A percentile compares a stretch with the other conserved stretches of the same genome.
These are phyloP conservation scores for Gandaritis pyraliata DNA, from an alignment of 2,888 invertebrate genomes.

Conservation along the genomic window DNA sequence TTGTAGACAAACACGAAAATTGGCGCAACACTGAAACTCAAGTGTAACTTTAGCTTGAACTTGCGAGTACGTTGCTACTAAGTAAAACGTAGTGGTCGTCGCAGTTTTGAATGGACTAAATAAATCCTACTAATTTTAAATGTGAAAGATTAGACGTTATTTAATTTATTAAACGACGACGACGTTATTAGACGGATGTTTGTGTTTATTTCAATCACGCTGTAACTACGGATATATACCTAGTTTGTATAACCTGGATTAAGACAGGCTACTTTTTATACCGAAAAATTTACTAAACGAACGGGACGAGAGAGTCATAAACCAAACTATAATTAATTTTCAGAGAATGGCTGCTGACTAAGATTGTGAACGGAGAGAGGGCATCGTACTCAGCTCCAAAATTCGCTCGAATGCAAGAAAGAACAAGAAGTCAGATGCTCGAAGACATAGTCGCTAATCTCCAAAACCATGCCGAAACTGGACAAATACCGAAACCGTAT, in stretches of 20 bases:
- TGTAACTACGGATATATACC: no score
- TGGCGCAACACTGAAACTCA: slow-evolving; percentile 13
- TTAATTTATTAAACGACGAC: no score
- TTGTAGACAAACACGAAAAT: slow-evolving; percentile 6
- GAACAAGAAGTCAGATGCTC: slow-evolving; percentile 96
- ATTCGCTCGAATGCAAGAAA: slow-evolving; percentile 97
- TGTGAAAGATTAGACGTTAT: no score
- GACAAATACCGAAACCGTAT: slow-evolving; percentile 97
- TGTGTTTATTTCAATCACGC: no score
- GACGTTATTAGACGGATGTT: no score
- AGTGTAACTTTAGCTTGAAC: slow-evolving; percentile 10
- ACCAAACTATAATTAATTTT: not conserved
- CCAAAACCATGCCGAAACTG: slow-evolving; percentile 97
- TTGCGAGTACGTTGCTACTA: not conserved
- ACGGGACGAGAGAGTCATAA: no score
- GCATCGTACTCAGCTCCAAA: slow-evolving; percentile 97
- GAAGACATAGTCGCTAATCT: slow-evolving; percentile 97
- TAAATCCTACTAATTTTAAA: no score
- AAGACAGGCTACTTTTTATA: no score
- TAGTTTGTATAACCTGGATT: no score
- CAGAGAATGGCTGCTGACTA: slow-evolving; percentile 95
- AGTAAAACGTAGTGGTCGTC: slow-evolving; percentile 1
- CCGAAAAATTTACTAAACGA: no score
- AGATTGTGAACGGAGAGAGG: slow-evolving; percentile 96
- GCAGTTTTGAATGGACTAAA: not conserved